phyloP scores from a whole-genome alignment of 2,888 invertebrate genomes.

The Apodemia zela region DNA sequence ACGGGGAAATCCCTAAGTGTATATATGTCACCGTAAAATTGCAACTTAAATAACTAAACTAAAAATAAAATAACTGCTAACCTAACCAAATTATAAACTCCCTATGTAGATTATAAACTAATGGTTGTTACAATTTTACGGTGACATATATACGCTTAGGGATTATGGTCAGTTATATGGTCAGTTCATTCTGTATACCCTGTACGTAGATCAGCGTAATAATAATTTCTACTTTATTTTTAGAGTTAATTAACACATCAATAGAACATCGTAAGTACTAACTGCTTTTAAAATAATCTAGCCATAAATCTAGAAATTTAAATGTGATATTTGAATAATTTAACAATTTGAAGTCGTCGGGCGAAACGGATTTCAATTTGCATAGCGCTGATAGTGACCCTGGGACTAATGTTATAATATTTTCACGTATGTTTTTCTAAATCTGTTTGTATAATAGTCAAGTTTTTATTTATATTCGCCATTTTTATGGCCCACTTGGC shows the following conservation, averaged over 20 bases:
- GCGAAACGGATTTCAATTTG: conserved; percentile 39
- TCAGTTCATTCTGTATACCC: too few relatives aligned
- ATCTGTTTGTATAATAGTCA: conserved; percentile 23
- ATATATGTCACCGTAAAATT: too few relatives aligned
- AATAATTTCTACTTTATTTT: too few relatives aligned
- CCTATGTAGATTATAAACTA: too few relatives aligned
- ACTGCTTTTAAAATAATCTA: conserved; percentile 23
- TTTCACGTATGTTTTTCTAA: conserved; percentile 38
- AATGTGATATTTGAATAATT: conserved; percentile 59
- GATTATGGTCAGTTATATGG: too few relatives aligned
- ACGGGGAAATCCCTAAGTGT: too few relatives aligned
- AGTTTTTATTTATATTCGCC: not conserved
- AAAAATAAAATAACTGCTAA: too few relatives aligned
- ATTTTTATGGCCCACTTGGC: not conserved
- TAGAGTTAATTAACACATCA: not conserved
- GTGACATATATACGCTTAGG: too few relatives aligned
- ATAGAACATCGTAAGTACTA: conserved; percentile 14
- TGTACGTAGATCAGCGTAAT: too few relatives aligned
- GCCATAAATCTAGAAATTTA: conserved; percentile 47
- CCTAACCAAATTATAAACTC: too few relatives aligned
- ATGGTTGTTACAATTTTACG: too few relatives aligned
- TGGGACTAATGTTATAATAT: conserved; percentile 32
- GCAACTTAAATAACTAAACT: too few relatives aligned
- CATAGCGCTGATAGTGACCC: conserved; percentile 43
- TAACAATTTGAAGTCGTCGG: conserved; percentile 51